These are phyloP conservation scores for Tromatobia lineatoria DNA, from an alignment of 2,888 invertebrate species.

Conservation along the genomic window DNA sequence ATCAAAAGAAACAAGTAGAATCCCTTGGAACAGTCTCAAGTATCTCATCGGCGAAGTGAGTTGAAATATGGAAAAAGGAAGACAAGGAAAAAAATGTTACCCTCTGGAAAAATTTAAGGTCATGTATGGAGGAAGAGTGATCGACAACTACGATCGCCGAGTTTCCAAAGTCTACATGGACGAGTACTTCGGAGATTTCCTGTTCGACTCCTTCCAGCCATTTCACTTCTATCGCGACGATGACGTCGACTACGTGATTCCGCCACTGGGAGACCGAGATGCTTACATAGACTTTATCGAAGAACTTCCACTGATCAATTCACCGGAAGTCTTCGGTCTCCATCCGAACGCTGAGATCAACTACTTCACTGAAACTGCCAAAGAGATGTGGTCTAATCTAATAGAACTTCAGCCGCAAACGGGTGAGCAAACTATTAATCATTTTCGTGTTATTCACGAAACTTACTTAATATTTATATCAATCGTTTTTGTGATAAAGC, in stretches of 20 bases:
- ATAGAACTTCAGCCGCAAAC: slow-evolving; percentile 96
- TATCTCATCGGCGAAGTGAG: slow-evolving; percentile 96
- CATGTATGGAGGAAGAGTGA: slow-evolving; percentile 98
- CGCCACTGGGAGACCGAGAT: slow-evolving; percentile 89
- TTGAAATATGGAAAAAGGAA: slow-evolving; percentile 22
- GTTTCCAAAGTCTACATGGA: slow-evolving; percentile 96
- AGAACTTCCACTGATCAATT: slow-evolving; percentile 92
- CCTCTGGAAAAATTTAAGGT: slow-evolving; percentile 86
- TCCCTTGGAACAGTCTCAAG: slow-evolving; percentile 96
- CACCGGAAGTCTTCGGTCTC: slow-evolving; percentile 96
- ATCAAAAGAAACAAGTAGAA: slow-evolving; percentile 87
- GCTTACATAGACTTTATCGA: slow-evolving; percentile 92
- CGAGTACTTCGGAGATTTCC: slow-evolving; percentile 97
- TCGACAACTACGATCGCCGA: slow-evolving; percentile 96
- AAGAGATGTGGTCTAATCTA: slow-evolving; percentile 94
- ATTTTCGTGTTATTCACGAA: neutral
- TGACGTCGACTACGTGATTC: slow-evolving; percentile 92
- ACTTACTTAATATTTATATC: neutral
- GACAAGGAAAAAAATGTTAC: slow-evolving; percentile 13
- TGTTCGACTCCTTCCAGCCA: slow-evolving; percentile 96
- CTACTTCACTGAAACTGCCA: slow-evolving; percentile 95
- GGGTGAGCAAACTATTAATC: slow-evolving; percentile 86
- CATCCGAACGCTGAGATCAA: slow-evolving; percentile 98
- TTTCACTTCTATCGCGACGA: slow-evolving; percentile 95
- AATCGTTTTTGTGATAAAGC: slow-evolving; percentile 19